These are phyloP conservation scores for Rhysida immarginata DNA, from an alignment of 1,140 invertebrate genomes.

Conservation along the genomic window DNA sequence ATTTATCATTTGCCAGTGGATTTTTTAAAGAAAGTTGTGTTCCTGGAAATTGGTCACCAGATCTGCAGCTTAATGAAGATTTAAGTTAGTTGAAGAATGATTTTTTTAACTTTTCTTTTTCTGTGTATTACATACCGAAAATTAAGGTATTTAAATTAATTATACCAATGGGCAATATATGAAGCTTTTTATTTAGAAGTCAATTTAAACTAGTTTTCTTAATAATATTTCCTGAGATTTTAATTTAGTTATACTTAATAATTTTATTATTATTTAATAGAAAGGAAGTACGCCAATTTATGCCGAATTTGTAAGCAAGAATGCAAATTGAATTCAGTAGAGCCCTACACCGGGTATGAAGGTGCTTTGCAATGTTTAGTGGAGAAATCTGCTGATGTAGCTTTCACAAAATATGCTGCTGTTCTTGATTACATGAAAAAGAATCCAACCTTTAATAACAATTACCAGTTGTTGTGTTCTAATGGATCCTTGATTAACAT, in stretches of 20 bases:
- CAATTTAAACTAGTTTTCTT: no score
- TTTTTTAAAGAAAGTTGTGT: constrained; percentile 60
- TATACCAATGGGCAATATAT: neutral
- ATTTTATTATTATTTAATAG: constrained; percentile 28
- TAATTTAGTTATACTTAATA: neutral
- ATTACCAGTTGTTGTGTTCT: constrained; percentile 55
- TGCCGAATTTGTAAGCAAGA: constrained; percentile 51
- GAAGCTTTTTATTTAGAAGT: neutral
- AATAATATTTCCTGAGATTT: neutral
- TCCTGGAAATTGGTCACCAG: constrained; percentile 59
- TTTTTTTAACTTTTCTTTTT: no score
- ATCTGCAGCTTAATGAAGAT: no score
- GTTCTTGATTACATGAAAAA: constrained; percentile 50
- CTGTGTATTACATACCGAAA: neutral
- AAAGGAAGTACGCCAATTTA: constrained; percentile 51
- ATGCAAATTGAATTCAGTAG: constrained; percentile 53
- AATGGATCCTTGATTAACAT: constrained; percentile 55
- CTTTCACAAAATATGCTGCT: constrained; percentile 66
- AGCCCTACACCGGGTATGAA: constrained; percentile 63
- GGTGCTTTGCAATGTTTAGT: constrained; percentile 65
- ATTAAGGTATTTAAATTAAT: neutral
- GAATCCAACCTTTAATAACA: constrained; percentile 26
- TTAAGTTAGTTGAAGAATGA: no score
- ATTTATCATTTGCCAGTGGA: constrained; percentile 48
- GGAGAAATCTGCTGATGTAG: constrained; percentile 59